phyloP scores from a whole-genome alignment of 1,140 invertebrate species.

The Musca domestica region DNA sequence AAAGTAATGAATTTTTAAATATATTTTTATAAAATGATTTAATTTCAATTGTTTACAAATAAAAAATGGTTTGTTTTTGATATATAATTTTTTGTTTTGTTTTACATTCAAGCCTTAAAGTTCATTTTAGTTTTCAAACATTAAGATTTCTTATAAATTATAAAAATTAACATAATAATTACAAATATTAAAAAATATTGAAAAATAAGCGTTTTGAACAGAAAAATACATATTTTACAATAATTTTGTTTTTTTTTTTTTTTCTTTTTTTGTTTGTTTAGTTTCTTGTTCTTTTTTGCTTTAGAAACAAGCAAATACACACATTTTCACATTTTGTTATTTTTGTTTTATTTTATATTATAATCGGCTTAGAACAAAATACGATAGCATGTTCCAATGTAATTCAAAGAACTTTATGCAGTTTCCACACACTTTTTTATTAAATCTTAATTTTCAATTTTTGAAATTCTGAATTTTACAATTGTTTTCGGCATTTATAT shows the following conservation, averaged over 20 bases:
- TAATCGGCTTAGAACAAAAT: too few relatives aligned
- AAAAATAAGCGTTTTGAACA: conserved; percentile 17
- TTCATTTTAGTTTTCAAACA: conserved; percentile 14
- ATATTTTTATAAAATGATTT: not conserved
- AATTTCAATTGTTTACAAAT: conserved; percentile 4
- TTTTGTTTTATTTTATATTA: too few relatives aligned
- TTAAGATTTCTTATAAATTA: conserved; percentile 11
- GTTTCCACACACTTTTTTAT: too few relatives aligned
- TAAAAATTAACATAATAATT: conserved; percentile 16
- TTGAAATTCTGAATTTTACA: too few relatives aligned
- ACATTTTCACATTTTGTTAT: too few relatives aligned
- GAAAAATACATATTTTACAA: conserved; percentile 16
- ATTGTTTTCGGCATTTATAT: too few relatives aligned
- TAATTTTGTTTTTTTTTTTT: conserved; percentile 1
- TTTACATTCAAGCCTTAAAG: conserved; percentile 12
- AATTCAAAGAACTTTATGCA: too few relatives aligned
- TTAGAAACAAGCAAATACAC: not conserved
- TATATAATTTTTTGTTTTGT: not conserved
- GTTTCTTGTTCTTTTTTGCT: not conserved
- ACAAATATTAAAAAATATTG: conserved; percentile 1
- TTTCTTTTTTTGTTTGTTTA: not conserved
- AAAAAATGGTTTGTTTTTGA: conserved; percentile 1
- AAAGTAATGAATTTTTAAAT: conserved; percentile 12
- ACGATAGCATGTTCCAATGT: too few relatives aligned
- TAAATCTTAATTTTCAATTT: too few relatives aligned